Evolutionary conservation across 37 sponge, comb jelly and placozoan species (phyloP).

Genomic region (Lycopodina hypogea): DNA sequence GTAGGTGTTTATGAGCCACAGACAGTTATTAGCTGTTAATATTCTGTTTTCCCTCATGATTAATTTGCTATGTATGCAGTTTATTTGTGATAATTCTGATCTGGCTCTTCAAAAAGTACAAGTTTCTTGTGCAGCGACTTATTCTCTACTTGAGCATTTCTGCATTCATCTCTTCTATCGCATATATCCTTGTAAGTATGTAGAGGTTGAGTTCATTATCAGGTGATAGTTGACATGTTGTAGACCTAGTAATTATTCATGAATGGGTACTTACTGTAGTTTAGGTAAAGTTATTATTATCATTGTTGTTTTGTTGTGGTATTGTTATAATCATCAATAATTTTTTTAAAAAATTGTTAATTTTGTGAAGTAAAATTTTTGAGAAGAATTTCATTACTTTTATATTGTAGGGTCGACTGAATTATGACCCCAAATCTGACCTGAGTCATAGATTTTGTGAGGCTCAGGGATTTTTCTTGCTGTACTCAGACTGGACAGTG

Average conservation of each 20-base stretch:
- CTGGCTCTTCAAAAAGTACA: conserved; percentile 66
- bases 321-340: too few relatives aligned
- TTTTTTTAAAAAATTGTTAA: too few relatives aligned
- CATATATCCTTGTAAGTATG: conserved; percentile 56
- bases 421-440: conserved; percentile 15
- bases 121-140: conserved; percentile 52
- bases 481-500: conserved; percentile 55
- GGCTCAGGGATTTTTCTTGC: conserved; percentile 35
- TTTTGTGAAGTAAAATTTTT: too few relatives aligned
- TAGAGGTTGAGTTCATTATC: background rate
- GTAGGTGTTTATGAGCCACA: too few relatives aligned
- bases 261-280: too few relatives aligned
- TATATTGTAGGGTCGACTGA: conserved; percentile 24
- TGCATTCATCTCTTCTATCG: conserved; percentile 58
- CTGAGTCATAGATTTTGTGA: conserved; percentile 9
- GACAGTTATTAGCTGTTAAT: too few relatives aligned
- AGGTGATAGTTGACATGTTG: too few relatives aligned
- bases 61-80: conserved; percentile 30
- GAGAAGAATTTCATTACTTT: too few relatives aligned
- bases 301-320: too few relatives aligned
- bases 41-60: too few relatives aligned
- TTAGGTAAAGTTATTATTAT: too few relatives aligned
- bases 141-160: conserved; percentile 62
- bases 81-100: conserved; percentile 38
- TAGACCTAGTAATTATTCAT: too few relatives aligned